These are phyloP conservation scores for Fratercula arctica DNA, from an alignment of 2,797 vertebrate species.

Conservation along the genomic window DNA sequence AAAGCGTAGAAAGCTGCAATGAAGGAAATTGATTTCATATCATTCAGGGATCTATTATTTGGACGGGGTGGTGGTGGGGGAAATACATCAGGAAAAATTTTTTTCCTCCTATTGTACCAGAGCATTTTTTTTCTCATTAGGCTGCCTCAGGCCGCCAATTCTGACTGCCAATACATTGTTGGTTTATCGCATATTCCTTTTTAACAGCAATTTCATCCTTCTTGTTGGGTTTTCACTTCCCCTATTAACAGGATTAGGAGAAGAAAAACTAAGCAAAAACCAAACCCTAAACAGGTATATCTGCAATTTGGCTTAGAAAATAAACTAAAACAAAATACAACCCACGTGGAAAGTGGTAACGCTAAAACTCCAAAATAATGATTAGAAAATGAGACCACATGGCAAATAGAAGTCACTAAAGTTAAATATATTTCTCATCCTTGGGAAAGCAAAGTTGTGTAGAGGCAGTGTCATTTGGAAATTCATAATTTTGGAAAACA, in stretches of 20 bases:
- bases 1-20: background rate
- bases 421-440: background rate
- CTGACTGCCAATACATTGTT: background rate
- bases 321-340: background rate
- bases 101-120: background rate
- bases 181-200: background rate
- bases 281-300: background rate
- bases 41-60: background rate
- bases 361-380: background rate
- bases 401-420: background rate
- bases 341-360: background rate
- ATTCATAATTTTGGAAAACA: background rate
- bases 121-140: background rate
- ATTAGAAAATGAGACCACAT: background rate
- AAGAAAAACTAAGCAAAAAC: background rate
- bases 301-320: background rate
- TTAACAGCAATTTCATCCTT: background rate
- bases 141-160: background rate
- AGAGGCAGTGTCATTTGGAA: background rate
- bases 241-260: background rate
- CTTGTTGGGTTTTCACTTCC: background rate
- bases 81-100: background rate
- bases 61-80: too few species aligned
- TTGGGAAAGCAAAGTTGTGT: background rate
- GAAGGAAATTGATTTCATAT: background rate